Evolutionary conservation across 23 tunicate species (phyloP).

Genomic region (Aplidium turbinatum): DNA sequence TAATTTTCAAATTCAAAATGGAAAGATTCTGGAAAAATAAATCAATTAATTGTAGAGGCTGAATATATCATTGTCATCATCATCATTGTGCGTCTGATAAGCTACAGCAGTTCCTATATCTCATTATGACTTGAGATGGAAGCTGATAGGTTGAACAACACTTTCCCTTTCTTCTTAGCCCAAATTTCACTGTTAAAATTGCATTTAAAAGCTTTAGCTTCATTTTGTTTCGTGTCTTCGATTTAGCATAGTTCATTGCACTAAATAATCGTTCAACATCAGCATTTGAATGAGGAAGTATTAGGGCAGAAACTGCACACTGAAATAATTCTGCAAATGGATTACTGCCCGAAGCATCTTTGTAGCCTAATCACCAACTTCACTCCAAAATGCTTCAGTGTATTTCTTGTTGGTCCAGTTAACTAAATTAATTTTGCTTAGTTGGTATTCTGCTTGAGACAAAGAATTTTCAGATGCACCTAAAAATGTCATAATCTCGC

Average conservation of each 20-base stretch:
- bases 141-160: conserved; percentile 6
- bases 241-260: conserved; percentile 12
- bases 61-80: too few relatives aligned
- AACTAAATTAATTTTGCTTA: conserved; percentile 9
- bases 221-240: not conserved
- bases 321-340: not conserved
- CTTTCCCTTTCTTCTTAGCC: not conserved
- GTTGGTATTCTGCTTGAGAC: conserved; percentile 4
- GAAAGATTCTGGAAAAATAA: too few relatives aligned
- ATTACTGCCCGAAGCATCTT: conserved; percentile 14
- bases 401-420: not conserved
- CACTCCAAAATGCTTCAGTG: conserved; percentile 8
- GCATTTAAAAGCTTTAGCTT: conserved; percentile 8
- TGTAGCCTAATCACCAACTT: not conserved
- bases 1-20: too few relatives aligned
- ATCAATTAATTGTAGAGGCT: too few relatives aligned
- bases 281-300: conserved; percentile 5
- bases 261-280: conserved; percentile 6
- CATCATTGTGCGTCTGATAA: not conserved
- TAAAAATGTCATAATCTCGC: not conserved
- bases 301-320: conserved; percentile 3
- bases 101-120: not conserved
- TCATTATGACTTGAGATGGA: not conserved
- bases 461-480: not conserved
- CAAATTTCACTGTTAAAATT: conserved; percentile 10